Conservation (phyloP, 2,113 vertebrate genomes). For the Syngnathus typhle region DNA sequence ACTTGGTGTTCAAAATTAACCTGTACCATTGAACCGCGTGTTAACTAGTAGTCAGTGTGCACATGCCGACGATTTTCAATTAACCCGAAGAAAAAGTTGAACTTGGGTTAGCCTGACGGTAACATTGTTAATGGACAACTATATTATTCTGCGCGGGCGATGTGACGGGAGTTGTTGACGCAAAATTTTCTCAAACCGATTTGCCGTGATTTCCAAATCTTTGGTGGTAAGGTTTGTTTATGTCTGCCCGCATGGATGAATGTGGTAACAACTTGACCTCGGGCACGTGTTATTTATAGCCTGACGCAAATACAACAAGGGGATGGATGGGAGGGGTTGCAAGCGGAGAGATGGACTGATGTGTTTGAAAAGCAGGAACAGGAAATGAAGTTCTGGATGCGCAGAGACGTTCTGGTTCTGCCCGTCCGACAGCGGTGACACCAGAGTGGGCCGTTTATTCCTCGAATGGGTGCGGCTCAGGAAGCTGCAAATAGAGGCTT, state of each 20-base stretch:
- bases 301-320: slow-evolving; percentile 16
- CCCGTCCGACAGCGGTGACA: slow-evolving; percentile 12
- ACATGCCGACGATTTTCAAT: not conserved
- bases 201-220: not conserved
- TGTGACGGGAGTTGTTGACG: not conserved
- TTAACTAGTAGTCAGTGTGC: not conserved
- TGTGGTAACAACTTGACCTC: not conserved
- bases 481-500: slow-evolving; percentile 60
- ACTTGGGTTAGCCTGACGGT: not conserved
- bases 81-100: not conserved
- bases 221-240: not conserved
- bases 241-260: not conserved
- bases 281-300: slow-evolving; percentile 27
- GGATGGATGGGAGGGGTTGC: slow-evolving; percentile 10
- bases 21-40: not conserved
- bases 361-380: slow-evolving; percentile 36
- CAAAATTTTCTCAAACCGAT: not conserved
- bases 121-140: not conserved
- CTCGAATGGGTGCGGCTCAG: slow-evolving; percentile 53
- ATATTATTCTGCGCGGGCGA: not conserved
- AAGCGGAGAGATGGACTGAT: slow-evolving; percentile 8
- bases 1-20: too few species aligned
- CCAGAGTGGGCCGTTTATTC: slow-evolving; percentile 50
- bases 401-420: slow-evolving; percentile 12
- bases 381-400: slow-evolving; percentile 40